Percentiles rank a stretch among this genome's conserved stretches.
phyloP scores from a whole-genome alignment of 1,140 invertebrate species.

The Augochlora pura region DNA sequence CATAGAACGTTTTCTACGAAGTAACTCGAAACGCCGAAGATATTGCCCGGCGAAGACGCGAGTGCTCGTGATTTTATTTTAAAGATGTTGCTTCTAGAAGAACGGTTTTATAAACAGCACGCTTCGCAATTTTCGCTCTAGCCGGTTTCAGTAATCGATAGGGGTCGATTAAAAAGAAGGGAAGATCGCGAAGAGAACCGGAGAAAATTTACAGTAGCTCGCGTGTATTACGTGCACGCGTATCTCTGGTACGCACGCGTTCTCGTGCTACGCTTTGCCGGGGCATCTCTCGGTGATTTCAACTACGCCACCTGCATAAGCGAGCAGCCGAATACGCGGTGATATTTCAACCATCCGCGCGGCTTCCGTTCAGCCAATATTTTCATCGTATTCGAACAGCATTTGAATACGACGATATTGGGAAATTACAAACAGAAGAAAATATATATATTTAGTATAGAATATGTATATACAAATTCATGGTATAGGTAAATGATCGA shows the following conservation, averaged over 20 bases:
- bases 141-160: neutral
- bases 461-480: no score
- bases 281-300: conserved; percentile 1
- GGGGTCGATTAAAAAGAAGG: conserved; percentile 3
- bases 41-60: no score
- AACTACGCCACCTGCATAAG: neutral
- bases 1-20: no score
- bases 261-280: neutral
- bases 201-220: neutral
- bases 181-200: neutral
- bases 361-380: neutral
- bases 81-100: conserved; percentile 1
- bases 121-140: neutral
- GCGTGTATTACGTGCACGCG: no score
- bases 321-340: neutral
- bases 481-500: no score
- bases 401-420: neutral
- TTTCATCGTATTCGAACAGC: neutral
- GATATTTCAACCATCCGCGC: neutral
- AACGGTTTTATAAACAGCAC: neutral
- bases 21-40: no score
- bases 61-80: no score
- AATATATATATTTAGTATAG: no score
- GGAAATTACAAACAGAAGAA: neutral
- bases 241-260: no score